Base-by-base conservation (phyloP, 2,797 vertebrate genomes). In the Oreochromis mossambicus region DNA sequence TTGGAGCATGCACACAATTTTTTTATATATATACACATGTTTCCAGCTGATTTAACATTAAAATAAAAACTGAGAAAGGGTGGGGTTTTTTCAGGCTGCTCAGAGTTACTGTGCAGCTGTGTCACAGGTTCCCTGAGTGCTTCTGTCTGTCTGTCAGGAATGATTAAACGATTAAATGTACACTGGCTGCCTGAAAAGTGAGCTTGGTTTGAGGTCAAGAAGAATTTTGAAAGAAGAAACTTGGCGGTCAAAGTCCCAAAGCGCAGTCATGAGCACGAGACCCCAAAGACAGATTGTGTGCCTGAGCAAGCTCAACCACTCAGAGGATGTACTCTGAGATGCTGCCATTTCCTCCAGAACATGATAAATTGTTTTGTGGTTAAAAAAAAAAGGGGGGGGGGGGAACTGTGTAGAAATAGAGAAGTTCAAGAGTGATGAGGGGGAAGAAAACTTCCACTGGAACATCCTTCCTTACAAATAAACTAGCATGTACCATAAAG, bases 321-420 rank as follows among this genome's bases (percentile, higher is more conserved):
- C 41, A 63, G 70, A 78, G 80, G 48, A 73, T 68, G 54, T 77
- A 13, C 75, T 79, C 43, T 73, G 15, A 79, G 77, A 83, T 48
- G 70, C 19, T 80, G 75, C 38, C 66, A 76, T 68, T 56, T 76
- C 32, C 24, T 61, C 34, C 41, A 75, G 48, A 82, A 82, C 58
- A 85, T 90, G 88, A 91, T 91, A 81, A 82, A 91, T 85, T 87
- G 88, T 73, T 85, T 77, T 68, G 70, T 24, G 50, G 26, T 21
- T 12, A 24, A 14, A 88, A 29, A 43, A 83, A 24, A 78, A 21
- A 12, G 1, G 4, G 19, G 3, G 10, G 5, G 10, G 6, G n/a
- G 1, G 52, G n/a, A 2, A 5, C 34, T 41, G 36, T 68, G 46
- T 51, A 55, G 17, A 77, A 80, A 41, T 41, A 38, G 41, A 77